Evolutionary conservation across 23 tunicate species (phyloP).

Genomic region (Halocynthia aurantium): DNA sequence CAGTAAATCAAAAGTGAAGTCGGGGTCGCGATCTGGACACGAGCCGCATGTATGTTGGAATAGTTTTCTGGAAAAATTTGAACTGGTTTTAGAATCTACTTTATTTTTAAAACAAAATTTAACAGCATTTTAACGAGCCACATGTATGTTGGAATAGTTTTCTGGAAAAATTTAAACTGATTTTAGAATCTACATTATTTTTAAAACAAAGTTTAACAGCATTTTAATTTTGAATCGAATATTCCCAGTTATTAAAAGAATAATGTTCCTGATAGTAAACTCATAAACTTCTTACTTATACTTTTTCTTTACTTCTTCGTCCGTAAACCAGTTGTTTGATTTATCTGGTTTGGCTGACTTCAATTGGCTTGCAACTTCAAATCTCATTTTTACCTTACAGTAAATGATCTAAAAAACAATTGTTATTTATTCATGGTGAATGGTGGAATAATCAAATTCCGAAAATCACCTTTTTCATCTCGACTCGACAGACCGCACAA

Average conservation of each 20-base stretch:
- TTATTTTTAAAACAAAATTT: background rate
- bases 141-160: conserved; percentile 56
- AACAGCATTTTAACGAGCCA: conserved; percentile 30
- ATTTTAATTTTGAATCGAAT: background rate
- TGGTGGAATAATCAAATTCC: background rate
- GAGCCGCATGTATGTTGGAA: conserved; percentile 59
- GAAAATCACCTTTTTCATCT: conserved; percentile 55
- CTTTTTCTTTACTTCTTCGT: conserved; percentile 11
- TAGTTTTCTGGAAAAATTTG: conserved; percentile 20
- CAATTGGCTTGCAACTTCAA: background rate
- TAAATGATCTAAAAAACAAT: conserved; percentile 9
- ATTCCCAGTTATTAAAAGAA: conserved; percentile 12
- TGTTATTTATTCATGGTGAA: background rate
- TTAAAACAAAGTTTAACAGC: background rate
- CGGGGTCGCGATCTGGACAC: conserved; percentile 55
- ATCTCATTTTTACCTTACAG: background rate
- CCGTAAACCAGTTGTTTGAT: conserved; percentile 10
- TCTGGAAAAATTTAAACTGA: background rate
- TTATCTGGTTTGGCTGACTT: background rate
- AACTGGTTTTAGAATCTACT: too few species aligned
- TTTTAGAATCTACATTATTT: too few species aligned
- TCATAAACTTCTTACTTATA: conserved; percentile 9
- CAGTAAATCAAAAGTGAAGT: conserved; percentile 33
- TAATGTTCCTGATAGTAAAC: conserved; percentile 1
- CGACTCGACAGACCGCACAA: conserved; percentile 82